phyloP scores from a whole-genome alignment of 2,797 vertebrate species.

The Chrosomus eos region DNA sequence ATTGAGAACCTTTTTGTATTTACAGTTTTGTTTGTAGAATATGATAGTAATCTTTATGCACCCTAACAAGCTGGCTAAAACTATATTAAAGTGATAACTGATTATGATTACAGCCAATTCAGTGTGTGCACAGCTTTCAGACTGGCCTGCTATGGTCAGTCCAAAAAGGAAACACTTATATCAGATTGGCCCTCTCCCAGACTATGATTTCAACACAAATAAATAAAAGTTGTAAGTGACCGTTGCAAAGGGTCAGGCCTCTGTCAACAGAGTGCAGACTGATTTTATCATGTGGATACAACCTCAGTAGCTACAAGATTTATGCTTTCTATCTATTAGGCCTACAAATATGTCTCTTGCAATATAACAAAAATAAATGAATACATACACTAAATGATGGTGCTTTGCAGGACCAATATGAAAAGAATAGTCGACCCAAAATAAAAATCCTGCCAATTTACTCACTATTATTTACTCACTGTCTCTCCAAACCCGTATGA shows the following conservation, averaged over 20 bases:
- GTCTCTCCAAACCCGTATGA: neutral
- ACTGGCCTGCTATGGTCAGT: neutral
- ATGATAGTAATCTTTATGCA: neutral
- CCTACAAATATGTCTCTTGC: neutral
- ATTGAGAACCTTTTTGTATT: neutral
- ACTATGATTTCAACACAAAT: constrained; percentile 43
- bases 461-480: neutral
- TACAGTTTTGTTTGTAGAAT: neutral
- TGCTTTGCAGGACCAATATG: neutral
- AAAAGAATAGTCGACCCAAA: neutral
- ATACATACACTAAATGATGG: neutral
- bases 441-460: neutral
- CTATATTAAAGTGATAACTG: neutral
- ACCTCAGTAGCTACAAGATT: neutral
- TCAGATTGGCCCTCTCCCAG: constrained; percentile 43
- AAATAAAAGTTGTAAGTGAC: constrained; percentile 23
- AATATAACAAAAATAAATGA: neutral
- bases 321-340: neutral
- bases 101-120: neutral
- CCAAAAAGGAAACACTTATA: constrained; percentile 29
- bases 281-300: constrained; percentile 46
- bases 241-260: constrained; percentile 33
- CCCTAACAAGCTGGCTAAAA: neutral
- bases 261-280: constrained; percentile 15
- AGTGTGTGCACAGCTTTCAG: constrained; percentile 17